Evolutionary conservation across 2,113 vertebrate genomes (phyloP).

Genomic region (Cyrtonyx montezumae): DNA sequence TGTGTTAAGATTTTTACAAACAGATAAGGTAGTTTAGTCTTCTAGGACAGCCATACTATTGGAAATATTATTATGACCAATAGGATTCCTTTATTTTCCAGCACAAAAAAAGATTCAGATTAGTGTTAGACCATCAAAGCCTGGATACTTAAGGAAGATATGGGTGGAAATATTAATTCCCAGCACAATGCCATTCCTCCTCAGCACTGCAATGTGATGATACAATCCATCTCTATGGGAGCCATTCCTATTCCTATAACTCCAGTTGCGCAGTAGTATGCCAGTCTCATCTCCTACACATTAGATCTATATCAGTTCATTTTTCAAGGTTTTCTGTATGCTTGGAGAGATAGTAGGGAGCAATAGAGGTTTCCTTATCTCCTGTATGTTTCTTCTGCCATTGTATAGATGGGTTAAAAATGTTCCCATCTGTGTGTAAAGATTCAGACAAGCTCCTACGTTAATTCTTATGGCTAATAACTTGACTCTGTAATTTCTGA

Average conservation of each 20-base stretch:
- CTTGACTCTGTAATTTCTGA: not conserved
- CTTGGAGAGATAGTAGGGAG: not conserved
- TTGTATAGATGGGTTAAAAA: not conserved
- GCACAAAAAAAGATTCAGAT: not conserved
- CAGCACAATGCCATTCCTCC: not conserved
- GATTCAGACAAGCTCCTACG: not conserved
- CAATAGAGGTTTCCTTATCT: not conserved
- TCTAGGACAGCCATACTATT: not conserved
- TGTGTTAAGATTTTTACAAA: not conserved
- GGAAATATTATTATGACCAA: not conserved
- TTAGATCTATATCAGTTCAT: not conserved
- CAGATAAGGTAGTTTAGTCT: not conserved
- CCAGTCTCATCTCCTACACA: not conserved
- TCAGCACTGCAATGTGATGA: not conserved
- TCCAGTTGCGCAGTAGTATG: fast-evolving
- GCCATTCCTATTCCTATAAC: not conserved
- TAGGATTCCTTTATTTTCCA: not conserved
- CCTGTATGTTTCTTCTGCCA: not conserved
- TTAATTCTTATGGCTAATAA: not conserved
- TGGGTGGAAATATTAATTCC: not conserved
- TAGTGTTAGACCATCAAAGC: not conserved
- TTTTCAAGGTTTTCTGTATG: not conserved
- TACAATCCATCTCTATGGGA: not conserved
- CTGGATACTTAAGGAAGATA: not conserved
- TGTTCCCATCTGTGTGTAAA: not conserved